phyloP scores from a whole-genome alignment of 2,888 invertebrate genomes.

The Trichopria drosophilae region DNA sequence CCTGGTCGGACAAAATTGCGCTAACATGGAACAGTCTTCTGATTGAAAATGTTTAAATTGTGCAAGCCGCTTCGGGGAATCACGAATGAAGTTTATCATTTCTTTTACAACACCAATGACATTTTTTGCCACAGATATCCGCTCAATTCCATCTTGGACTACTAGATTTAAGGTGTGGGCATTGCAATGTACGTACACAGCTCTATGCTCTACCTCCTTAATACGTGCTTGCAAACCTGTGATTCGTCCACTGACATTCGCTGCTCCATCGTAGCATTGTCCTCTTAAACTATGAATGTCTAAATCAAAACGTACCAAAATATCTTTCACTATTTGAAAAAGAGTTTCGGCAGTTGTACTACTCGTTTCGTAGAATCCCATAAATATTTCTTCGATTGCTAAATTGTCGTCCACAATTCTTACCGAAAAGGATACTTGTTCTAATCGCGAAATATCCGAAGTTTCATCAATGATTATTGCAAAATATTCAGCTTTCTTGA shows the following conservation, averaged over 20 bases:
- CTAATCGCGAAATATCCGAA: constrained; percentile 13
- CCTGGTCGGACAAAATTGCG: constrained; percentile 17
- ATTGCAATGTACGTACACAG: constrained; percentile 16
- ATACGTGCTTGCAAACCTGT: constrained; percentile 26
- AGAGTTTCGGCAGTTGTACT: constrained; percentile 10
- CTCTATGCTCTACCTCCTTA: constrained; percentile 15
- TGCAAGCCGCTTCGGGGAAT: constrained; percentile 31
- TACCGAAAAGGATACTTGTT: constrained; percentile 19
- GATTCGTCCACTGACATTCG: constrained; percentile 30
- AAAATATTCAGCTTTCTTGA: constrained; percentile 3
- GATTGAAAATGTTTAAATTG: constrained; percentile 28
- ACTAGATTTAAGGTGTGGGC: constrained; percentile 19
- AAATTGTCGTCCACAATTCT: constrained; percentile 17
- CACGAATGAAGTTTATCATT: constrained; percentile 25
- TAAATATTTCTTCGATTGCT: constrained; percentile 16
- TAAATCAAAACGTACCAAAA: constrained; percentile 14
- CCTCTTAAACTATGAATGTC: constrained; percentile 21
- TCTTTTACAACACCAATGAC: constrained; percentile 11
- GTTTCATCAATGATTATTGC: constrained; percentile 20
- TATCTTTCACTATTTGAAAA: constrained; percentile 11
- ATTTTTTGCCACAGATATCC: constrained; percentile 7
- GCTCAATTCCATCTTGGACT: constrained; percentile 18
- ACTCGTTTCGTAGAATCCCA: constrained; percentile 15
- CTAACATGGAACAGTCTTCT: constrained; percentile 7
- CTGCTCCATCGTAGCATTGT: constrained; percentile 32